These are phyloP conservation scores for Oriolus oriolus DNA, from an alignment of 2,113 vertebrate genomes.

Conservation along the genomic window DNA sequence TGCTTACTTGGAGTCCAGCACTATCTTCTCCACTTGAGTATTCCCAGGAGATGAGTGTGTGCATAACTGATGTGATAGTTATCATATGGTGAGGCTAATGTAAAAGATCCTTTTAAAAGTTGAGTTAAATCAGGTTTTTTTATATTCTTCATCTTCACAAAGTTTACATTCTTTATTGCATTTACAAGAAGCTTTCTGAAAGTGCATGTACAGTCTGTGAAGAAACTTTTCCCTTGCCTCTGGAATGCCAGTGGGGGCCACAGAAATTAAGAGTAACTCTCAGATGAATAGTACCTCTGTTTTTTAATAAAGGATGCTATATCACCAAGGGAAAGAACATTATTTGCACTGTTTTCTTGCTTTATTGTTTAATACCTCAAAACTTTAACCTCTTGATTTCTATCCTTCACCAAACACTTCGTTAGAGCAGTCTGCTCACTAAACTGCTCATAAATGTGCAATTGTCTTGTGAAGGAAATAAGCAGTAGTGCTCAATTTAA, in stretches of 20 bases:
- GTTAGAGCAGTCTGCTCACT: background rate
- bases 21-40: background rate
- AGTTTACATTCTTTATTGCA: background rate
- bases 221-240: background rate
- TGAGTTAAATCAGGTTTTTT: background rate
- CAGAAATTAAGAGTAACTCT: background rate
- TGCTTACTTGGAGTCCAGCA: background rate
- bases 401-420: background rate
- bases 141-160: background rate
- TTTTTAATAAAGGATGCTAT: background rate
- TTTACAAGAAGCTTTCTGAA: background rate
- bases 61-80: background rate
- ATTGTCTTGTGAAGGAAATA: background rate
- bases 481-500: background rate
- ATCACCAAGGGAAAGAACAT: background rate
- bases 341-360: background rate
- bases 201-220: background rate
- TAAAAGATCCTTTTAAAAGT: background rate
- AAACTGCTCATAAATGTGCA: background rate
- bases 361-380: background rate
- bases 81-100: background rate
- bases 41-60: background rate
- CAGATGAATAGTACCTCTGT: background rate
- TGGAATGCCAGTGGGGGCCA: background rate
- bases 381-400: background rate